These are phyloP conservation scores for Lepeophtheirus nordmannii DNA, from an alignment of 2,888 invertebrate species.

Conservation along the genomic window DNA sequence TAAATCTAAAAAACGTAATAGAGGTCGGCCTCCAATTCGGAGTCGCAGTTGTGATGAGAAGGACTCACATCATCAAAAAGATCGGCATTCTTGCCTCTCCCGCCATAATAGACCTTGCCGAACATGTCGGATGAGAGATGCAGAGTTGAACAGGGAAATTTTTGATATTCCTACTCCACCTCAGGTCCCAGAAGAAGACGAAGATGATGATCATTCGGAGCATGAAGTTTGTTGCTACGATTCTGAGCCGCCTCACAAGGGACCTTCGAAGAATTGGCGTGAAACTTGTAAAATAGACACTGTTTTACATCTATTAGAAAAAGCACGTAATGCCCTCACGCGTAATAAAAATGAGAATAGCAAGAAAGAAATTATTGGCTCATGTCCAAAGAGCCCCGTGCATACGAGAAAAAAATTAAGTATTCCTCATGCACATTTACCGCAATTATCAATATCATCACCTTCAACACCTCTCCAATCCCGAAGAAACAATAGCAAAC, in stretches of 20 bases:
- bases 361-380: neutral
- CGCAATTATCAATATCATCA: neutral
- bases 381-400: slow-evolving; percentile 4
- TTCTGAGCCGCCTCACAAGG: neutral
- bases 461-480: neutral
- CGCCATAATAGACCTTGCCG: neutral
- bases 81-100: neutral
- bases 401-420: neutral
- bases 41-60: neutral
- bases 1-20: neutral
- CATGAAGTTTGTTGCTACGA: neutral
- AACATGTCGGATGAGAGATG: neutral
- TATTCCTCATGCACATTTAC: neutral
- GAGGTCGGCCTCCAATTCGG: neutral
- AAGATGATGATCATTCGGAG: neutral
- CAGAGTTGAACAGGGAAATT: slow-evolving; percentile 10
- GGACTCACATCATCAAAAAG: neutral
- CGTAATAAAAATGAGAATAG: neutral
- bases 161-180: slow-evolving; percentile 9
- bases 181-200: slow-evolving; percentile 8
- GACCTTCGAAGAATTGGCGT: neutral
- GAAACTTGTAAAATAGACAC: neutral
- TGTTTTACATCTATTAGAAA: slow-evolving; percentile 6
- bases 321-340: neutral
- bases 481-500: slow-evolving; percentile 36